phyloP scores from a whole-genome alignment of 2,113 vertebrate species.

The Malurus cyaneus region DNA sequence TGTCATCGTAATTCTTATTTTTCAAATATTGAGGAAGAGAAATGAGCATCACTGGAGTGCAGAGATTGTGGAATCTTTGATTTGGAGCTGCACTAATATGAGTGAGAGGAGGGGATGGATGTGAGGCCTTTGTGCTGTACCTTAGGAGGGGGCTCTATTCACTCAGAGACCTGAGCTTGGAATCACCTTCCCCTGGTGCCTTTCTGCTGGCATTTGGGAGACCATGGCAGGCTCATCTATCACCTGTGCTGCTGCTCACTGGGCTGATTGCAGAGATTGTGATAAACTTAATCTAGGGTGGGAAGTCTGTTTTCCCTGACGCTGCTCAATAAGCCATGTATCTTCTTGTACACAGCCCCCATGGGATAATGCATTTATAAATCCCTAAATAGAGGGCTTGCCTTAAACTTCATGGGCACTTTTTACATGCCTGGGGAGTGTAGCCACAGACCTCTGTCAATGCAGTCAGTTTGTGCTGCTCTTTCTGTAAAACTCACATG shows the following conservation, averaged over 20 bases:
- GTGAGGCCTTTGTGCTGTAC: accelerated
- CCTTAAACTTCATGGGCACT: neutral
- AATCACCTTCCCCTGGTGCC: neutral
- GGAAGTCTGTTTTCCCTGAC: conserved; percentile 37
- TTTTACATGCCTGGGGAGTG: neutral
- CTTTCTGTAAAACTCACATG: neutral
- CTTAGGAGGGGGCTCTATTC: neutral
- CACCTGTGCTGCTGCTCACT: conserved; percentile 1
- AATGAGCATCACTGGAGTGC: neutral
- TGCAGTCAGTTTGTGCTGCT: neutral
- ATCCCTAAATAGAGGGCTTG: neutral
- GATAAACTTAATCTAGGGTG: conserved; percentile 38
- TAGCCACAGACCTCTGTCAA: neutral
- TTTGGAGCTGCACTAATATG: neutral
- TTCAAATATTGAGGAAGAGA: neutral
- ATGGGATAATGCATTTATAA: neutral
- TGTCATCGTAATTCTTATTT: neutral
- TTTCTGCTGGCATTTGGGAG: conserved; percentile 10
- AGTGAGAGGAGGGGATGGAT: neutral
- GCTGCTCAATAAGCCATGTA: neutral
- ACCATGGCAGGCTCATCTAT: conserved; percentile 14
- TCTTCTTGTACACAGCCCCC: neutral
- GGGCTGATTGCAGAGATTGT: conserved; percentile 28
- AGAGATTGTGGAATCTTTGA: neutral
- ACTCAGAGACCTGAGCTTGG: neutral